A percentile compares a stretch with the other conserved stretches of the same genome.
phyloP scores from a whole-genome alignment of 2,888 invertebrate genomes.

The Poecilobothrus nobilitatus region DNA sequence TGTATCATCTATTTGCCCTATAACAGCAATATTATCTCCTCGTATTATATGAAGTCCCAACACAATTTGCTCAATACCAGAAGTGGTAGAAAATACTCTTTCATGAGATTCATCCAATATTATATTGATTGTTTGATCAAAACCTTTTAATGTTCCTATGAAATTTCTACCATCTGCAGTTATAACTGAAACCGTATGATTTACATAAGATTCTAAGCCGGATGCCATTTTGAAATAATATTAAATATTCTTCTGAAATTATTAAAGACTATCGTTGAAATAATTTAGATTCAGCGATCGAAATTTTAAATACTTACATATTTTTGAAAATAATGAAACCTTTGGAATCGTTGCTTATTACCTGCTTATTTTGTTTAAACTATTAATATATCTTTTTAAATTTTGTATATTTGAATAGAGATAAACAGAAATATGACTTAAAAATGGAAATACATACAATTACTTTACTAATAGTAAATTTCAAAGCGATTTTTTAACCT shows the following conservation, averaged over 20 bases:
- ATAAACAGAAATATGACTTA: too few relatives aligned
- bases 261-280: neutral
- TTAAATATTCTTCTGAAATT: neutral
- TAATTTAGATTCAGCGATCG: too few relatives aligned
- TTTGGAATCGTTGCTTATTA: too few relatives aligned
- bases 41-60: conserved; percentile 95
- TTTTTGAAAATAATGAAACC: too few relatives aligned
- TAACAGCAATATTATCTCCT: conserved; percentile 93
- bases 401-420: too few relatives aligned
- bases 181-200: conserved; percentile 88
- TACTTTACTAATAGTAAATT: too few relatives aligned
- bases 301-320: too few relatives aligned
- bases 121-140: conserved; percentile 98
- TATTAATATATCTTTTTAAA: too few relatives aligned
- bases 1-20: conserved; percentile 76
- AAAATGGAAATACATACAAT: too few relatives aligned
- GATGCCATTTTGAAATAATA: conserved; percentile 60
- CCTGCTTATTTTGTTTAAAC: too few relatives aligned
- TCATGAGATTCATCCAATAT: conserved; percentile 98
- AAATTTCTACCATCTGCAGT: conserved; percentile 95
- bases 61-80: conserved; percentile 91
- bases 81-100: conserved; percentile 86
- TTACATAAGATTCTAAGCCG: conserved; percentile 77
- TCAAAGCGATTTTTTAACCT: too few relatives aligned
- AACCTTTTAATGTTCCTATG: conserved; percentile 94